Conservation (phyloP, 92 coral and sea anemone genomes). For the Nematostella vectensis region DNA sequence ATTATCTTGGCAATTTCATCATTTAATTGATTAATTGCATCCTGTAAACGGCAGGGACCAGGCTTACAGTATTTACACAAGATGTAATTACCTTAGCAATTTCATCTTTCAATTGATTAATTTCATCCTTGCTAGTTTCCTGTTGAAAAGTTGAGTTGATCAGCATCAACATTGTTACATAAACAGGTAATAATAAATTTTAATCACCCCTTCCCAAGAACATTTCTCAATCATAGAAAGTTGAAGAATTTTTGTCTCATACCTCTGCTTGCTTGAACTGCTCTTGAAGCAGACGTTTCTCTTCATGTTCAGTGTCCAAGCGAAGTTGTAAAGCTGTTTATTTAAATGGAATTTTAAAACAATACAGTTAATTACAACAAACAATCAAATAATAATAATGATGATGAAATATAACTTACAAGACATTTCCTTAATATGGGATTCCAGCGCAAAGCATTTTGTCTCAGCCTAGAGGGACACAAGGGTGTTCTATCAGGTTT, state of each 20-base stretch:
- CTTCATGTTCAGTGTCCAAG: slow-evolving; percentile 88
- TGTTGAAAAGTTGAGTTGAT: slow-evolving; percentile 10
- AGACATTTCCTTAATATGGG: slow-evolving; percentile 55
- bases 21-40: no score
- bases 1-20: slow-evolving; percentile 73
- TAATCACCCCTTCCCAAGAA: no score
- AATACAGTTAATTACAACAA: no score
- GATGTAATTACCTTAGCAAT: slow-evolving; percentile 72
- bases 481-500: no score
- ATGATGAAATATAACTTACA: no score
- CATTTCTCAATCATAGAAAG: not conserved
- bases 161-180: no score
- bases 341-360: no score
- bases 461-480: slow-evolving; percentile 71
- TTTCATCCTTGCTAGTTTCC: slow-evolving; percentile 71
- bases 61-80: no score
- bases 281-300: slow-evolving; percentile 80
- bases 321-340: slow-evolving; percentile 72
- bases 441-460: slow-evolving; percentile 45
- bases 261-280: slow-evolving; percentile 72
- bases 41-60: no score
- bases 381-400: no score
- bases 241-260: not conserved
- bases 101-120: slow-evolving; percentile 64
- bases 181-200: not conserved